Conservation (phyloP, 2,888 invertebrate species). For the Bunonema sp. region DNA sequence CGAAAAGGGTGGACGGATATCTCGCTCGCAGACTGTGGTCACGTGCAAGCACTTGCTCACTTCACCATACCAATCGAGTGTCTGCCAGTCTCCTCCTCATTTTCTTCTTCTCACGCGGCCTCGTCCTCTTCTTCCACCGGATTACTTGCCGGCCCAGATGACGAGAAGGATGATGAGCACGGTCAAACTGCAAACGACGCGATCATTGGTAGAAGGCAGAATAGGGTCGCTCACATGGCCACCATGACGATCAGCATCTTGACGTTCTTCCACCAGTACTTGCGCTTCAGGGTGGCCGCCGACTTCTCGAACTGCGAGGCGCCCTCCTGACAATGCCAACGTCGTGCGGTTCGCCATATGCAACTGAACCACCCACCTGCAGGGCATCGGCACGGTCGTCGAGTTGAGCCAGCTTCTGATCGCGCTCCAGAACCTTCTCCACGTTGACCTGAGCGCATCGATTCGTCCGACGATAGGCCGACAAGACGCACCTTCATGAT, state of each 20-base stretch:
- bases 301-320: conserved; percentile 45
- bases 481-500: conserved; percentile 39
- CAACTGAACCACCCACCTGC: conserved; percentile 21
- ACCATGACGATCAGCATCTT: conserved; percentile 45
- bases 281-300: conserved; percentile 44
- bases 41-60: too few relatives aligned
- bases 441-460: conserved; percentile 42
- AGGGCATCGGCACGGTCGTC: conserved; percentile 45
- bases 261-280: conserved; percentile 45
- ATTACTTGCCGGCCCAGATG: conserved; percentile 29
- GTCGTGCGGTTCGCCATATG: too few relatives aligned
- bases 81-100: too few relatives aligned
- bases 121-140: not conserved
- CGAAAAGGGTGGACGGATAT: too few relatives aligned
- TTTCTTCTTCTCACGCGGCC: too few relatives aligned
- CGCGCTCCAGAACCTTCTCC: conserved; percentile 44
- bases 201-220: too few relatives aligned
- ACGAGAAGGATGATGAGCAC: conserved; percentile 37
- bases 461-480: too few relatives aligned
- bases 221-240: too few relatives aligned
- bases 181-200: conserved; percentile 11
- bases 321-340: conserved; percentile 37
- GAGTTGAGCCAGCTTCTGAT: conserved; percentile 43
- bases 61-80: too few relatives aligned
- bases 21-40: too few relatives aligned